A percentile compares a stretch with the other conserved stretches of the same genome.
These are phyloP conservation scores for Dendrocincla tyrannina DNA, from an alignment of 2,797 vertebrate species.

Conservation along the genomic window DNA sequence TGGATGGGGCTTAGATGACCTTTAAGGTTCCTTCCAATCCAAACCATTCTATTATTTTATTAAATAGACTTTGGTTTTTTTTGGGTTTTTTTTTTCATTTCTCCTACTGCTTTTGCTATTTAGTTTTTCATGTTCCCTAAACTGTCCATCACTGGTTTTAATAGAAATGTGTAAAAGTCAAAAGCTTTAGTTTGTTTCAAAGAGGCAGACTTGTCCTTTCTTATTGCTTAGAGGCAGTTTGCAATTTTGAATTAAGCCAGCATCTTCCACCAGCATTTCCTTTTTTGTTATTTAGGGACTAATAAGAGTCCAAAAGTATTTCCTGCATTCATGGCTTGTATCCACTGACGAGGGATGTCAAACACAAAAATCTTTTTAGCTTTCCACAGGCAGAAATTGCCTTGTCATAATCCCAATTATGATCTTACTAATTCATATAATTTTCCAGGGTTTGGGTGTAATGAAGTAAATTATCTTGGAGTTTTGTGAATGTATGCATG, in stretches of 20 bases:
- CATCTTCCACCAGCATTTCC: not conserved
- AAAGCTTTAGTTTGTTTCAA: not conserved
- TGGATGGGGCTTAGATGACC: not conserved
- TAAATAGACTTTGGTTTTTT: not conserved
- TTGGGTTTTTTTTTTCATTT: not conserved
- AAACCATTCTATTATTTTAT: not conserved
- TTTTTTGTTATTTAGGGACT: not conserved
- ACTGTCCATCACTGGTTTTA: not conserved
- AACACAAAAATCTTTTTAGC: not conserved
- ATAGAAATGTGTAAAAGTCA: not conserved
- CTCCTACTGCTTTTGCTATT: not conserved
- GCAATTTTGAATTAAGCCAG: not conserved
- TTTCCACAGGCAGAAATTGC: not conserved
- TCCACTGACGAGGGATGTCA: not conserved
- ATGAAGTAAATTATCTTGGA: not conserved
- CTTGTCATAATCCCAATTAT: not conserved
- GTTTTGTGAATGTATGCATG: not conserved
- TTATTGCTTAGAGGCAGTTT: not conserved
- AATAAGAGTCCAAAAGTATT: not conserved
- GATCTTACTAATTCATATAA: not conserved
- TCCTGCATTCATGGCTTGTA: constrained; percentile 22
- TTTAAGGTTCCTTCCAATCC: not conserved
- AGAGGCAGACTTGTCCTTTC: not conserved
- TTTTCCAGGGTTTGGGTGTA: not conserved
- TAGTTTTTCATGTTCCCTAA: not conserved